A percentile compares a stretch with the other conserved stretches of the same genome.
Conservation (phyloP, 2,113 vertebrate genomes). For the Trinectes maculatus region DNA sequence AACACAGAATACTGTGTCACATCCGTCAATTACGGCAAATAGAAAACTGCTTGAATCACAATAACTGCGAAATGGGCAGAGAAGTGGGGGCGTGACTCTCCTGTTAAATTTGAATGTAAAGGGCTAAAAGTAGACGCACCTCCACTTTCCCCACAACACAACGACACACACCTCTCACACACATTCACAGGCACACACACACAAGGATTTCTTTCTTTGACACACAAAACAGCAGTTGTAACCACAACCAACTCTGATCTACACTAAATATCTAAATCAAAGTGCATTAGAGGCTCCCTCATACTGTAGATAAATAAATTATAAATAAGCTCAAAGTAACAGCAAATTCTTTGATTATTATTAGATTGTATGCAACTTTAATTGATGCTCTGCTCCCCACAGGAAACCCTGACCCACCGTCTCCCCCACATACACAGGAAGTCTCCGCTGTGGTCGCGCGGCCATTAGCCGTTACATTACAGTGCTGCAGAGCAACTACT, state of each 20-base stretch:
- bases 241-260: conserved; percentile 14
- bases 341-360: not conserved
- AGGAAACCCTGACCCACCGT: conserved; percentile 29
- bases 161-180: no score
- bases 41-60: conserved; percentile 45
- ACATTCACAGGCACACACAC: conserved; percentile 3
- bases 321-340: conserved; percentile 12
- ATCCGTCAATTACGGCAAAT: conserved; percentile 74
- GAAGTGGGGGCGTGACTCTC: conserved; percentile 13
- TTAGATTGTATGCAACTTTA: conserved; percentile 16
- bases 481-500: conserved; percentile 7
- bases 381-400: not conserved
- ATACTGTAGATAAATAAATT: no score
- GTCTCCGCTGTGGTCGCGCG: conserved; percentile 22
- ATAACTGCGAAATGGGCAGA: conserved; percentile 37
- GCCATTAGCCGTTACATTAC: conserved; percentile 31
- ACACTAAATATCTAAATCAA: conserved; percentile 20
- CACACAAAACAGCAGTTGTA: conserved; percentile 19
- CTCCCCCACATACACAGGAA: conserved; percentile 12
- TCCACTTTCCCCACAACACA: conserved; percentile 2
- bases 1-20: conserved; percentile 80
- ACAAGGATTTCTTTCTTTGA: conserved; percentile 14
- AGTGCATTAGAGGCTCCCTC: conserved; percentile 23
- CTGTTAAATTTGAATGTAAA: conserved; percentile 40
- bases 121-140: not conserved